phyloP scores from a whole-genome alignment of 53 echinoderm and acorn worm species.

The Temnopleurus reevesii region DNA sequence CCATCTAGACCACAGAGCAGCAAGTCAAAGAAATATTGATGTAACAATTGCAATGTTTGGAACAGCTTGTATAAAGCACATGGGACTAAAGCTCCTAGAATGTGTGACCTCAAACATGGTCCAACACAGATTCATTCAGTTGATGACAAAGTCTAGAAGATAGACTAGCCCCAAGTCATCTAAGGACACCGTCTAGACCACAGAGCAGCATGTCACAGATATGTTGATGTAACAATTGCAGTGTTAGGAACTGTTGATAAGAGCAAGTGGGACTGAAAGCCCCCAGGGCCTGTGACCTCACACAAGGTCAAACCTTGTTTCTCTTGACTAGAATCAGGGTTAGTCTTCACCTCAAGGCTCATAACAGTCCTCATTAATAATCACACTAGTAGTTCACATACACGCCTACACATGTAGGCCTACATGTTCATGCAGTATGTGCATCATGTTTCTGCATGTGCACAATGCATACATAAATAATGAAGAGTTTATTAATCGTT shows the following conservation, averaged over 20 bases:
- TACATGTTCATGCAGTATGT: too few relatives aligned
- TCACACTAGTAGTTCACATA: too few relatives aligned
- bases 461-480: too few relatives aligned
- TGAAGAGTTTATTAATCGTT: too few relatives aligned
- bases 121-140: background rate
- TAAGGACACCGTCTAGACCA: background rate
- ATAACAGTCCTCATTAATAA: background rate
- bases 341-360: background rate
- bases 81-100: background rate
- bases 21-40: background rate
- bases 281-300: constrained; percentile 28
- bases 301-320: constrained; percentile 22
- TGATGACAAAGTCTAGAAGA: background rate
- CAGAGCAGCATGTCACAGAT: background rate
- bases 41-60: background rate
- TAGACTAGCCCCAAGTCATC: background rate
- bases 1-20: background rate
- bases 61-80: background rate
- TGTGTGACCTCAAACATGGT: background rate
- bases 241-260: background rate
- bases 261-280: background rate
- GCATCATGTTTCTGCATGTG: too few relatives aligned
- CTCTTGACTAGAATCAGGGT: background rate
- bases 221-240: constrained; percentile 10
- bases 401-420: too few relatives aligned